Evolutionary conservation across 2,797 vertebrate species (phyloP).

Genomic region (Dallia pectoralis): DNA sequence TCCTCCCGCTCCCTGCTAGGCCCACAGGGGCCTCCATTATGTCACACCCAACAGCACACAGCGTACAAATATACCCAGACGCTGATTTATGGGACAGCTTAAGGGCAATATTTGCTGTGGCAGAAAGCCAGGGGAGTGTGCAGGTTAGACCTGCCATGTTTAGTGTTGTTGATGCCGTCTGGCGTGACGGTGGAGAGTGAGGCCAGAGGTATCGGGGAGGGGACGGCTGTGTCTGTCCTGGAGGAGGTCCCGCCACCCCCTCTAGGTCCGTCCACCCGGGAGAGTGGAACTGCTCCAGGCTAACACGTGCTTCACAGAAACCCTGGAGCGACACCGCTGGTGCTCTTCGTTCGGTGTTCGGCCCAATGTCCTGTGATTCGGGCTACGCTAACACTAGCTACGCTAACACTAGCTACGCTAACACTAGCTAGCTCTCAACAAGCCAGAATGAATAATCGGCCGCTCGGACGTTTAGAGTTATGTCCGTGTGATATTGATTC

Average conservation of each 20-base stretch:
- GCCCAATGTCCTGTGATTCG: constrained; percentile 36
- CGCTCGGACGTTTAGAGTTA: constrained; percentile 46
- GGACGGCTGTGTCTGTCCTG: background rate
- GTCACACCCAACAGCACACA: constrained; percentile 55
- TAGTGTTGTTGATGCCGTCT: constrained; percentile 41
- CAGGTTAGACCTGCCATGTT: constrained; percentile 30
- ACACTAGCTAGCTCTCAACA: constrained; percentile 37
- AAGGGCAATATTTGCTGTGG: constrained; percentile 52
- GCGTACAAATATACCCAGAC: constrained; percentile 59
- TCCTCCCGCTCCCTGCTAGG: constrained; percentile 33
- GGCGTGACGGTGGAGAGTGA: background rate
- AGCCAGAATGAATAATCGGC: constrained; percentile 58
- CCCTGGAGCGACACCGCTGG: constrained; percentile 4
- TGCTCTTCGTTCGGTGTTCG: background rate
- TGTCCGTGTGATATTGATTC: constrained; percentile 12
- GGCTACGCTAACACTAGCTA: constrained; percentile 36
- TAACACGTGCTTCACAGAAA: constrained; percentile 51
- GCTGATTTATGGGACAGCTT: constrained; percentile 77
- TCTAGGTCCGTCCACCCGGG: constrained; percentile 23
- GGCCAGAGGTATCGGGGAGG: background rate
- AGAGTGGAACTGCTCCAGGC: constrained; percentile 11
- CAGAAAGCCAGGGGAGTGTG: background rate
- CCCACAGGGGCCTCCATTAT: constrained; percentile 60
- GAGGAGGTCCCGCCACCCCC: background rate
- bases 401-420: constrained; percentile 24